A percentile compares a stretch with the other conserved stretches of the same genome.
phyloP scores from a whole-genome alignment of 2,113 vertebrate species.

The Pleuronectes platessa region DNA sequence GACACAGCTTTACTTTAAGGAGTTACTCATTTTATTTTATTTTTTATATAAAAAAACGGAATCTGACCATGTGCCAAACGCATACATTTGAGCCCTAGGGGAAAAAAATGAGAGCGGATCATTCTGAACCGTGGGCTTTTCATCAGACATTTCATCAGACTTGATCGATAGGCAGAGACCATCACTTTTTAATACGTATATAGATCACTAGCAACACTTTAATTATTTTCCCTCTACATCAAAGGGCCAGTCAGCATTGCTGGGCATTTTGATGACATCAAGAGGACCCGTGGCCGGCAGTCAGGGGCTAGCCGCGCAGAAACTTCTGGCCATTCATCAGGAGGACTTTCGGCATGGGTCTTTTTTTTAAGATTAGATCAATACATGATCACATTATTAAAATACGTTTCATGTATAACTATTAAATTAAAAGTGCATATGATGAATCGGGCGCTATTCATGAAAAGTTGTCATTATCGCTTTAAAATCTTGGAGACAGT shows the following conservation, averaged over 20 bases:
- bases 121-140: conserved; percentile 51
- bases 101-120: conserved; percentile 41
- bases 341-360: neutral
- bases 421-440: conserved; percentile 29
- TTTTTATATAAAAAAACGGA: conserved; percentile 67
- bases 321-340: conserved; percentile 53
- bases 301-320: conserved; percentile 19
- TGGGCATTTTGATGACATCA: conserved; percentile 72
- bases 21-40: conserved; percentile 68
- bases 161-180: conserved; percentile 63
- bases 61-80: conserved; percentile 60
- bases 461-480: neutral
- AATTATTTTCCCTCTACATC: conserved; percentile 67
- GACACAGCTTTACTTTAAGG: conserved; percentile 78
- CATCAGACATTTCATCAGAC: conserved; percentile 69
- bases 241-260: conserved; percentile 64
- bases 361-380: conserved; percentile 26
- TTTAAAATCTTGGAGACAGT: neutral
- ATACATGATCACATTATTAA: conserved; percentile 34
- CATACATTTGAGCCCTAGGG: conserved; percentile 17
- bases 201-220: conserved; percentile 66
- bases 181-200: conserved; percentile 66
- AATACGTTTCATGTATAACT: conserved; percentile 25
- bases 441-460: conserved; percentile 1
- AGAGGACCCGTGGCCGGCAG: conserved; percentile 50